These are phyloP conservation scores for Athetis lepigone DNA, from an alignment of 2,888 invertebrate genomes.

Conservation along the genomic window DNA sequence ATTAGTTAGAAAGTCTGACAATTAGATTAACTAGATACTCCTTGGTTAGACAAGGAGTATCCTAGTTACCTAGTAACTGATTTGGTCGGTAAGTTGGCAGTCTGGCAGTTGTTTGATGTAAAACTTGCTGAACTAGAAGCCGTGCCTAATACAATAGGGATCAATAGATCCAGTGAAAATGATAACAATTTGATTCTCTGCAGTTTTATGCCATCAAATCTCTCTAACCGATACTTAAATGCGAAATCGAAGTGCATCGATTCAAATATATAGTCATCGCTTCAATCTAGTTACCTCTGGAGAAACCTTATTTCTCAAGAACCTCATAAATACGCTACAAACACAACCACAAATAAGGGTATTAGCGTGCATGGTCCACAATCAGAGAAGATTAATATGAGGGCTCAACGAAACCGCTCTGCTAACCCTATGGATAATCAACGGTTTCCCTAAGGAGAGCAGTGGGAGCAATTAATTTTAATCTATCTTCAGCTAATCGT, in stretches of 20 bases:
- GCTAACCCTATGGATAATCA: slow-evolving; percentile 71
- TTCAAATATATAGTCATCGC: background rate
- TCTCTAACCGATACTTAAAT: background rate
- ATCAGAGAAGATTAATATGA: slow-evolving; percentile 60
- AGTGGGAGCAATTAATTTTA: slow-evolving; percentile 79
- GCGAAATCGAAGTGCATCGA: background rate
- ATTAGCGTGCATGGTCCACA: slow-evolving; percentile 35
- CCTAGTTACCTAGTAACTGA: too few species aligned
- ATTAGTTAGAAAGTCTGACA: too few species aligned
- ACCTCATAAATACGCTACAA: background rate
- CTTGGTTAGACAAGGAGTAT: too few species aligned
- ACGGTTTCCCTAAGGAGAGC: slow-evolving; percentile 66
- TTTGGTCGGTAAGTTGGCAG: too few species aligned
- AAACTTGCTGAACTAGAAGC: too few species aligned
- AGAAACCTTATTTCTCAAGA: background rate
- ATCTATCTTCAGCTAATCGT: slow-evolving; percentile 81
- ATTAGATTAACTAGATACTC: too few species aligned
- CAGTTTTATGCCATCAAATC: background rate
- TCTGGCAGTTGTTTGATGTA: too few species aligned
- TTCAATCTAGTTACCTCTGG: background rate
- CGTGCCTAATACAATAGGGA: too few species aligned
- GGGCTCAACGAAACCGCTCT: slow-evolving; percentile 59
- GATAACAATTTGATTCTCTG: background rate
- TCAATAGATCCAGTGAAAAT: background rate
- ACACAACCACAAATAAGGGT: slow-evolving; percentile 16